Conservation (phyloP, 2,797 vertebrate species). For the Muraenolepis orangiensis region DNA sequence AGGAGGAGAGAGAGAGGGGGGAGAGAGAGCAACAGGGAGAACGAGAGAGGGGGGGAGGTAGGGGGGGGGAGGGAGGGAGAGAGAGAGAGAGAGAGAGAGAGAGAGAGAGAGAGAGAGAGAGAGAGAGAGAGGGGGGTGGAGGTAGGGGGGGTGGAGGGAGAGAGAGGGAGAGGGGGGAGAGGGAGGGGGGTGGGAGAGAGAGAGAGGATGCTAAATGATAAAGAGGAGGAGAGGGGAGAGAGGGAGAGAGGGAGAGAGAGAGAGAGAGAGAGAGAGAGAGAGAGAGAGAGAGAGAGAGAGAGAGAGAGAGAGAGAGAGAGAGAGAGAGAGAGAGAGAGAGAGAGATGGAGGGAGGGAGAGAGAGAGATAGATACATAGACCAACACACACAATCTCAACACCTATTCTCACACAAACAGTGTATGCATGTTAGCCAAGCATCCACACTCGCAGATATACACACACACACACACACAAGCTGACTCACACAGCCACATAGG, state of each 20-base stretch:
- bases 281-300: no score
- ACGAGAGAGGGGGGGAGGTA: no score
- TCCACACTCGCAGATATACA: neutral
- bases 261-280: no score
- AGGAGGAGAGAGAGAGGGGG: neutral
- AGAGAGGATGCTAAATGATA: no score
- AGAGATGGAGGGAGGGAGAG: neutral
- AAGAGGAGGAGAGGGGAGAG: no score
- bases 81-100: no score
- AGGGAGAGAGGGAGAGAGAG: slow-evolving; percentile 29
- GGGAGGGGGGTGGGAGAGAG: neutral
- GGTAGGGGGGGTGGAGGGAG: neutral
- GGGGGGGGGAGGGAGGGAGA: no score
- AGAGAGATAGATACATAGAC: neutral
- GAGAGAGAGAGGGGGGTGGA: neutral
- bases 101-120: no score
- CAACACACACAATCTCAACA: neutral
- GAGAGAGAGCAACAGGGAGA: no score
- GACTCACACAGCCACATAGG: neutral
- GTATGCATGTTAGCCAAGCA: neutral
- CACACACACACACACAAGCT: neutral
- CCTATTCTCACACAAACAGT: neutral
- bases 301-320: no score
- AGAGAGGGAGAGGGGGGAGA: neutral
- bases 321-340: no score